These are phyloP conservation scores for Amphipoea lucens DNA, from an alignment of 2,888 invertebrate species.

Conservation along the genomic window DNA sequence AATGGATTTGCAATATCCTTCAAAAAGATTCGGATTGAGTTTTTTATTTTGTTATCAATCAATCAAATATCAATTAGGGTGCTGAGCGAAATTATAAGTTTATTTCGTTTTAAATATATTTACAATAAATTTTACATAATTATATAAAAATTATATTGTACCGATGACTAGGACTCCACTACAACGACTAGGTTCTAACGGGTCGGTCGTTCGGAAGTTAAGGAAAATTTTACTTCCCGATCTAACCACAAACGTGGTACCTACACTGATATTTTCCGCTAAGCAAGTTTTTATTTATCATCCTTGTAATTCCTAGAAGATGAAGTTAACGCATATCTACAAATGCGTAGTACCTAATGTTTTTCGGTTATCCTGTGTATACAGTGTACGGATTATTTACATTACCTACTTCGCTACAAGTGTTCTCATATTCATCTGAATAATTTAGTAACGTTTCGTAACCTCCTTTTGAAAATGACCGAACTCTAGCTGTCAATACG, in stretches of 20 bases:
- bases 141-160: neutral
- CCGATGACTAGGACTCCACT: neutral
- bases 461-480: constrained; percentile 76
- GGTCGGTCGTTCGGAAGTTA: neutral
- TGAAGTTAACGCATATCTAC: constrained; percentile 21
- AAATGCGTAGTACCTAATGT: constrained; percentile 9
- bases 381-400: constrained; percentile 11
- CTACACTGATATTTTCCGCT: neutral
- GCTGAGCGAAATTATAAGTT: constrained; percentile 11
- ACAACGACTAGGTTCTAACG: neutral
- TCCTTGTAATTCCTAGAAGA: constrained; percentile 42
- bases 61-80: too few relatives aligned
- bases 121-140: neutral
- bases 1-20: neutral
- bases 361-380: constrained; percentile 17
- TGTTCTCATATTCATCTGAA: constrained; percentile 37
- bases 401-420: constrained; percentile 1
- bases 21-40: neutral
- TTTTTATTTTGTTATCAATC: neutral
- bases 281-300: constrained; percentile 21
- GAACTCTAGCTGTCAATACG: constrained; percentile 80
- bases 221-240: constrained; percentile 19
- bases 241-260: constrained; percentile 29
- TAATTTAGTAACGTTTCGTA: constrained; percentile 74
- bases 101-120: neutral